Conservation (phyloP, 2,113 vertebrate species). For the Silurus meridionalis region DNA sequence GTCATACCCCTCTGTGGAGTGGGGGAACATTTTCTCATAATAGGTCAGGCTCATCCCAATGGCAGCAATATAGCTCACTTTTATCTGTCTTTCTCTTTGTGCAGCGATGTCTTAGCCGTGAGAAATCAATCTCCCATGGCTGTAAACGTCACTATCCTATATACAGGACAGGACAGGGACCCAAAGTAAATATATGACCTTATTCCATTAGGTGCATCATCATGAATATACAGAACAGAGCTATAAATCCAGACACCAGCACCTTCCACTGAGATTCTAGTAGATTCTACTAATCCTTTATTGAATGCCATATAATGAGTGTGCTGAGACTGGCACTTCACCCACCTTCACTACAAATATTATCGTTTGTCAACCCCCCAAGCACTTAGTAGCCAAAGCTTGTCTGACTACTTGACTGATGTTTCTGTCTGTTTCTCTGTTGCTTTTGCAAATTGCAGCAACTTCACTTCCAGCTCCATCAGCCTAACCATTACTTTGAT, state of each 20-base stretch:
- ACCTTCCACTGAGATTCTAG: conserved; percentile 7
- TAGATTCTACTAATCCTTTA: conserved; percentile 38
- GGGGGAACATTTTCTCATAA: background rate
- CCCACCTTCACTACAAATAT: conserved; percentile 26
- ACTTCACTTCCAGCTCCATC: background rate
- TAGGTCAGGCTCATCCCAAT: background rate
- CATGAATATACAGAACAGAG: conserved; percentile 47
- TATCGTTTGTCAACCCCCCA: conserved; percentile 22
- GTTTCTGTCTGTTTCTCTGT: conserved; percentile 4
- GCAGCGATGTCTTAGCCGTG: conserved; percentile 19
- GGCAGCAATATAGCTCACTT: background rate
- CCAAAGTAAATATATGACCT: conserved; percentile 47
- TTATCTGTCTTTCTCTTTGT: conserved; percentile 16
- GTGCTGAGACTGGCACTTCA: conserved; percentile 12
- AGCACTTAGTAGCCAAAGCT: background rate
- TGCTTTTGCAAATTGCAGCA: conserved; percentile 24
- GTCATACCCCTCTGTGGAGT: background rate
- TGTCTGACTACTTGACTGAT: background rate
- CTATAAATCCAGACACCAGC: conserved; percentile 54
- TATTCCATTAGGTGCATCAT: conserved; percentile 52
- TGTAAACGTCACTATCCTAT: conserved; percentile 11
- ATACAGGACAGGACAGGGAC: background rate
- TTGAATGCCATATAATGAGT: conserved; percentile 41
- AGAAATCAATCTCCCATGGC: conserved; percentile 27
- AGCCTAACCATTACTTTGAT: background rate